Conservation (phyloP, 2,797 vertebrate species). For the Esox masquinongy region DNA sequence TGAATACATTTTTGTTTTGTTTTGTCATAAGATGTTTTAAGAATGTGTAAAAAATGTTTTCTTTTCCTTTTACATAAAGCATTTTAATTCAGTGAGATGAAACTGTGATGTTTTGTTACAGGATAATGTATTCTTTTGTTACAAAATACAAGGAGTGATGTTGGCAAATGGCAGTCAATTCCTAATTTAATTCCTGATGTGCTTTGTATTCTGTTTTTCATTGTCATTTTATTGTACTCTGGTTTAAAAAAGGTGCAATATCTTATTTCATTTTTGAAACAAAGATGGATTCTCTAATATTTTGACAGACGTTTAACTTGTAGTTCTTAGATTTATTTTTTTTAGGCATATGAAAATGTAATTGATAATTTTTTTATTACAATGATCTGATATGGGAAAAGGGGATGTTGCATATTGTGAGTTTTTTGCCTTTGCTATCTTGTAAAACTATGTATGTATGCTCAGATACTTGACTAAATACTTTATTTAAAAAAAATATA, state of each 20-base stretch:
- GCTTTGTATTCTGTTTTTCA: conserved; percentile 81
- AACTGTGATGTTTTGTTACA: conserved; percentile 89
- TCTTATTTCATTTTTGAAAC: conserved; percentile 85
- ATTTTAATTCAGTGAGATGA: conserved; percentile 80
- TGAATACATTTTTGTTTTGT: conserved; percentile 77
- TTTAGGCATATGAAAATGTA: conserved; percentile 76
- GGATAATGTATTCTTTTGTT: conserved; percentile 78
- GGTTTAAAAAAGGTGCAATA: conserved; percentile 85
- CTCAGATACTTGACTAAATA: conserved; percentile 88
- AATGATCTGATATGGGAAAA: conserved; percentile 74
- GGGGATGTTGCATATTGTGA: conserved; percentile 77
- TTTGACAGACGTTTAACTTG: conserved; percentile 82
- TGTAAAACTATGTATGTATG: conserved; percentile 86
- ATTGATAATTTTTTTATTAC: conserved; percentile 81
- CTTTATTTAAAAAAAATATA: conserved; percentile 98
- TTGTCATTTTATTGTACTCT: conserved; percentile 85
- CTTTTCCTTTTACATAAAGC: conserved; percentile 73
- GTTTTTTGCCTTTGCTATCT: conserved; percentile 80
- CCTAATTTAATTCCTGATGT: conserved; percentile 83
- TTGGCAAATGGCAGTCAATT: conserved; percentile 70
- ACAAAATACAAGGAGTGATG: conserved; percentile 72
- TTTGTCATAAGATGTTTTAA: conserved; percentile 79
- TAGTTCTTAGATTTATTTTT: conserved; percentile 76
- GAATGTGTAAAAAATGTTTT: conserved; percentile 70
- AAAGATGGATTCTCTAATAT: conserved; percentile 83